Evolutionary conservation across 2,113 vertebrate species (phyloP).

Genomic region (Rhombomys opimus): DNA sequence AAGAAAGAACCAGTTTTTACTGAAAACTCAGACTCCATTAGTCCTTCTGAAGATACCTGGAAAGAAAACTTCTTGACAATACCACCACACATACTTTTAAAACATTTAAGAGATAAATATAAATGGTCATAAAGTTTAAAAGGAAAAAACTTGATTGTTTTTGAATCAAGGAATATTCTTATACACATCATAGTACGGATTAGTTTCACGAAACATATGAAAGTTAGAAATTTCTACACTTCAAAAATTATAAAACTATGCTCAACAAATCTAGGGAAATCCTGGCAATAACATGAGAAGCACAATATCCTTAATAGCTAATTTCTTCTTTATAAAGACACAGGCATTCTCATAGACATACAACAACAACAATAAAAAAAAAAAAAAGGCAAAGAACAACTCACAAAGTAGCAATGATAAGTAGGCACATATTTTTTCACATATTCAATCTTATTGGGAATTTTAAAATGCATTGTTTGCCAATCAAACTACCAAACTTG

Average conservation of each 20-base stretch:
- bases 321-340: neutral
- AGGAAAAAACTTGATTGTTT: neutral
- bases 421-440: neutral
- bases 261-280: constrained; percentile 32
- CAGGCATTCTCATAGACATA: neutral
- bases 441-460: neutral
- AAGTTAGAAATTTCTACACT: neutral
- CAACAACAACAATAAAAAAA: too few species aligned
- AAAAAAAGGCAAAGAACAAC: neutral
- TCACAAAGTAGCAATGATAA: neutral
- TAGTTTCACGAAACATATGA: neutral
- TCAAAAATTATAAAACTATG: neutral
- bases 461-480: constrained; percentile 34
- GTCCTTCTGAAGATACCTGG: neutral
- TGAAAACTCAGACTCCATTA: neutral
- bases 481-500: constrained; percentile 11
- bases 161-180: neutral
- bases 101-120: neutral
- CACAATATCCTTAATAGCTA: neutral
- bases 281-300: neutral
- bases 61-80: neutral
- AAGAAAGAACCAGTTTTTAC: neutral
- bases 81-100: neutral
- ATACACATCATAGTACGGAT: neutral
- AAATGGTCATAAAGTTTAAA: constrained; percentile 16